Evolutionary conservation across 2,888 invertebrate species (phyloP).

Genomic region (Gandaritis pyraliata): DNA sequence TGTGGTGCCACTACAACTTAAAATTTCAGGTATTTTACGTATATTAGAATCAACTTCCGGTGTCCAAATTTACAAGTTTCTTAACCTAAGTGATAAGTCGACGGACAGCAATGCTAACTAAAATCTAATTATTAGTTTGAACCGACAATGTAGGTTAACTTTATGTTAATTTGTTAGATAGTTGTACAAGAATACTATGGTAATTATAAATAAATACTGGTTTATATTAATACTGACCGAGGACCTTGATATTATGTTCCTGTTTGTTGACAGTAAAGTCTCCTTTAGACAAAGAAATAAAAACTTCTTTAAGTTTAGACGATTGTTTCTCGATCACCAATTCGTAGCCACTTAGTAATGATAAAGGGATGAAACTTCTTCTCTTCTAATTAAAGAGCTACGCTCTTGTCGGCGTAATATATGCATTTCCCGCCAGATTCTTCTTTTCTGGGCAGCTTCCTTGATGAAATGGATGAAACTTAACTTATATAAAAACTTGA

Average conservation of each 20-base stretch:
- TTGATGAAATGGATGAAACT: no score
- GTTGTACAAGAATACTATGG: conserved; percentile 52
- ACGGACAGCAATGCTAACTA: conserved; percentile 31
- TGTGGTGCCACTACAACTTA: no score
- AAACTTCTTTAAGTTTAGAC: no score
- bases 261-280: conserved; percentile 18
- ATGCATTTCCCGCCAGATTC: no score
- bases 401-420: no score
- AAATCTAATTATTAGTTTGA: conserved; percentile 42
- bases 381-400: no score
- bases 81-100: conserved; percentile 30
- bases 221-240: conserved; percentile 39
- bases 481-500: no score
- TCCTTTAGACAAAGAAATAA: neutral
- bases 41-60: conserved; percentile 18
- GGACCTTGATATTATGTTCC: conserved; percentile 45
- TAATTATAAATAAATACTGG: conserved; percentile 43
- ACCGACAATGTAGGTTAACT: conserved; percentile 48
- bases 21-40: neutral
- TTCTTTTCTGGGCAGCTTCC: no score
- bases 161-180: conserved; percentile 54
- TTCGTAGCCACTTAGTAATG: no score
- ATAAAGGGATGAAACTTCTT: no score
- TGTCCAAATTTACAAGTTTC: neutral
- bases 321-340: no score